A percentile compares a stretch with the other conserved stretches of the same genome.
Evolutionary conservation across 1,140 invertebrate species (phyloP).

Genomic region (Drosophila serrata): DNA sequence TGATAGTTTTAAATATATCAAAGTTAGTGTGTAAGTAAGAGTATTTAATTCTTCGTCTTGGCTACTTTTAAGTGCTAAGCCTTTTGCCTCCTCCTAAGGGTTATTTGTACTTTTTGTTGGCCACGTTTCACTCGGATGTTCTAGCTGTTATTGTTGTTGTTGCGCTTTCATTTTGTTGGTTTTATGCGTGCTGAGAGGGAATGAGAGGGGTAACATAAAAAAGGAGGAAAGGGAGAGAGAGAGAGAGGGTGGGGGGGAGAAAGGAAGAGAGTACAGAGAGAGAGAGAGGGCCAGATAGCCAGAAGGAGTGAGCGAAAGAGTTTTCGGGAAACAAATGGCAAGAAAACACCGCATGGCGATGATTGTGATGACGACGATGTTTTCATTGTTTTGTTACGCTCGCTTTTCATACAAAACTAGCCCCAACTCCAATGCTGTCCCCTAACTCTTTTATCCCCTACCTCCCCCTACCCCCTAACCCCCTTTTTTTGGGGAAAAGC

Average conservation of each 20-base stretch:
- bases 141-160: slow-evolving; percentile 44
- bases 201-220: no score
- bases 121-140: slow-evolving; percentile 47
- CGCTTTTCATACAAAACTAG: slow-evolving; percentile 56
- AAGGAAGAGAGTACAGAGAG: not conserved
- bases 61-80: not conserved
- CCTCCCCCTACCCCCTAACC: no score
- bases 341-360: slow-evolving; percentile 81
- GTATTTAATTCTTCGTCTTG: slow-evolving; percentile 9
- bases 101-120: slow-evolving; percentile 51
- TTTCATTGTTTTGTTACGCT: slow-evolving; percentile 80
- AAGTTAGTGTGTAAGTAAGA: not conserved
- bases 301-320: slow-evolving; percentile 34
- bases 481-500: slow-evolving; percentile 11
- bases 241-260: no score
- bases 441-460: not conserved
- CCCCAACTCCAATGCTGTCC: slow-evolving; percentile 20
- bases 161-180: slow-evolving; percentile 37
- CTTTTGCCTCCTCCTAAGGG: slow-evolving; percentile 23
- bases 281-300: slow-evolving; percentile 4
- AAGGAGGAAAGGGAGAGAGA: not conserved
- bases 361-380: slow-evolving; percentile 82
- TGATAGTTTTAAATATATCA: no score
- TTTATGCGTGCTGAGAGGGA: slow-evolving; percentile 38
- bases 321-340: slow-evolving; percentile 71